phyloP scores from a whole-genome alignment of 2,888 invertebrate genomes.

The Xanthia togata region DNA sequence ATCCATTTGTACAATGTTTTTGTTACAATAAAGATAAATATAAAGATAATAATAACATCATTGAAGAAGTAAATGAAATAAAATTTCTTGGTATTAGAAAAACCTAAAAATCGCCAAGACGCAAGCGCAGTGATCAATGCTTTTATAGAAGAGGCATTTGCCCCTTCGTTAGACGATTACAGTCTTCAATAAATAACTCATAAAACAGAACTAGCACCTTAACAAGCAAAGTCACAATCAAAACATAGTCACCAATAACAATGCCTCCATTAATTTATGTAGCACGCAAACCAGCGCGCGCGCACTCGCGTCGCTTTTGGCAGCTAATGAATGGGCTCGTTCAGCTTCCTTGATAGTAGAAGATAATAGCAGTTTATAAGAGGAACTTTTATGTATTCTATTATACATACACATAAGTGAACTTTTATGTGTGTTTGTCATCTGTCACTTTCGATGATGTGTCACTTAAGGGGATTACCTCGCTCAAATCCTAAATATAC shows the following conservation, averaged over 20 bases:
- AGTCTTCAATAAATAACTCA: neutral
- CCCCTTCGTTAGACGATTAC: too few species aligned
- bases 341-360: conserved; percentile 57
- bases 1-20: too few species aligned
- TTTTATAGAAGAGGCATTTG: neutral
- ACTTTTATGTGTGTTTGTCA: conserved; percentile 40
- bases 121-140: too few species aligned
- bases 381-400: conserved; percentile 20
- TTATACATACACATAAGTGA: conserved; percentile 7
- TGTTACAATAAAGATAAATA: too few species aligned
- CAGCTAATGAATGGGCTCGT: conserved; percentile 47
- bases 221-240: conserved; percentile 32
- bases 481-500: too few species aligned
- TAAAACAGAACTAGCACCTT: neutral
- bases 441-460: conserved; percentile 36
- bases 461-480: too few species aligned
- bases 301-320: conserved; percentile 49
- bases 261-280: conserved; percentile 51
- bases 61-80: too few species aligned
- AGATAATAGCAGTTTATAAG: conserved; percentile 43
- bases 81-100: too few species aligned
- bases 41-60: too few species aligned
- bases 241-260: conserved; percentile 34
- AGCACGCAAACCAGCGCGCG: conserved; percentile 41
- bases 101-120: too few species aligned